Conservation (phyloP, 2,113 vertebrate genomes). For the Mugil cephalus region DNA sequence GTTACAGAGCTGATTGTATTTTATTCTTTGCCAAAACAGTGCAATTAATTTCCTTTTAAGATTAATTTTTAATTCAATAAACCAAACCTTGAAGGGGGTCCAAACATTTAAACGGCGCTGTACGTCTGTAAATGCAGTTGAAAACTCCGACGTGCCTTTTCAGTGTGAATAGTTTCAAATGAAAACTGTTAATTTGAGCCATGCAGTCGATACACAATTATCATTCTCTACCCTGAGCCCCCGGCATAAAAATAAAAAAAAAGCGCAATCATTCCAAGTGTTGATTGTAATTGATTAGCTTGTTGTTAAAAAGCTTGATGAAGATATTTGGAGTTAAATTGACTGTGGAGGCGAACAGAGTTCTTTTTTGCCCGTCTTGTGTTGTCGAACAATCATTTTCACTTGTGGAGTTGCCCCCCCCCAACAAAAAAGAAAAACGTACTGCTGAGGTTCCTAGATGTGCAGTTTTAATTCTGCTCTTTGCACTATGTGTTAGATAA, state of each 20-base stretch:
- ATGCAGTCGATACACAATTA: slow-evolving; percentile 44
- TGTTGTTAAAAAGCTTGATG: slow-evolving; percentile 46
- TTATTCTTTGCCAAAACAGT: background rate
- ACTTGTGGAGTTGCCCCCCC: slow-evolving; percentile 3
- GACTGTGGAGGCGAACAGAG: slow-evolving; percentile 18
- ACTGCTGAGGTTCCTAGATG: slow-evolving; percentile 41
- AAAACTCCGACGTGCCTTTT: slow-evolving; percentile 31
- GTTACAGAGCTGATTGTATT: background rate
- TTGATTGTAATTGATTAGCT: slow-evolving; percentile 59
- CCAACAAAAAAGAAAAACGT: slow-evolving; percentile 48
- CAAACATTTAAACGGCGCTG: background rate
- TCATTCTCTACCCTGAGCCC: slow-evolving; percentile 29
- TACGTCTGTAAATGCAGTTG: slow-evolving; percentile 2
- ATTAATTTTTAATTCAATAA: background rate
- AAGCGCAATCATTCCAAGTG: slow-evolving; percentile 38
- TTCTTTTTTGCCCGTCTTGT: slow-evolving; percentile 59
- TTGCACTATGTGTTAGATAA: slow-evolving; percentile 50
- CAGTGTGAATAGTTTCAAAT: slow-evolving; percentile 16
- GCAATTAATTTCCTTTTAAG: background rate
- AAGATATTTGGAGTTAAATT: slow-evolving; percentile 20
- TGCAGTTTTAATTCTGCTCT: slow-evolving; percentile 43
- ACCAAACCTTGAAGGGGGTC: slow-evolving; percentile 1
- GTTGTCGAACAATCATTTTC: slow-evolving; percentile 59
- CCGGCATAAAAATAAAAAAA: slow-evolving; percentile 31
- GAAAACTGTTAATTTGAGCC: slow-evolving; percentile 38